Conservation (phyloP, 2,797 vertebrate genomes). For the Enoplosus armatus region DNA sequence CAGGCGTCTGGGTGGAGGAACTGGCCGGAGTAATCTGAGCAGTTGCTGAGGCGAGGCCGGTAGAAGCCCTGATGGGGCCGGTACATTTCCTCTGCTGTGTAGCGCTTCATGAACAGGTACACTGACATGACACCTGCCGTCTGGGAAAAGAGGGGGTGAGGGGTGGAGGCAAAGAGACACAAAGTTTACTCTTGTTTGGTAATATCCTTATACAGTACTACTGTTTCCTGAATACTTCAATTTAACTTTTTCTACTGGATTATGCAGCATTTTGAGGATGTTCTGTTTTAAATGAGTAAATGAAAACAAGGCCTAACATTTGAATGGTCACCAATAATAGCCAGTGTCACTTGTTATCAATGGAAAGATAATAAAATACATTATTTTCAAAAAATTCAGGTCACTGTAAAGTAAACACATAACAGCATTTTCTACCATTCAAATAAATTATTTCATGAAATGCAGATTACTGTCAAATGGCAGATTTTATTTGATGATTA, state of each 20-base stretch:
- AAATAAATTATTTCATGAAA: background rate
- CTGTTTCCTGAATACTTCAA: background rate
- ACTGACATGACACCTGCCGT: conserved; percentile 93
- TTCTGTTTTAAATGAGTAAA: background rate
- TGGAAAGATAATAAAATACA: background rate
- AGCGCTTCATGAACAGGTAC: conserved; percentile 96
- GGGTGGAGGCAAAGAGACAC: background rate
- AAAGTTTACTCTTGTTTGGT: background rate
- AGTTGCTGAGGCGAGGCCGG: conserved; percentile 92
- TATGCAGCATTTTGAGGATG: background rate
- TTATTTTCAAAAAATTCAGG: background rate
- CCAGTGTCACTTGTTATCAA: background rate
- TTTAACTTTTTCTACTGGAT: background rate
- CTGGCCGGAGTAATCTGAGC: conserved; percentile 93
- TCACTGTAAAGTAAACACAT: background rate
- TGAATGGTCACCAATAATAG: background rate
- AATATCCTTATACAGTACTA: background rate
- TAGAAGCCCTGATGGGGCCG: conserved; percentile 91
- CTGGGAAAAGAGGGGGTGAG: conserved; percentile 81
- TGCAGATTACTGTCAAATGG: background rate
- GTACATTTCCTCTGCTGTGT: conserved; percentile 92
- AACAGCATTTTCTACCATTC: background rate
- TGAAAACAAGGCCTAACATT: background rate
- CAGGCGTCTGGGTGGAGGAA: conserved; percentile 92
- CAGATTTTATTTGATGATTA: background rate